Conservation (phyloP, 2,113 vertebrate genomes). For the Lynx canadensis region DNA sequence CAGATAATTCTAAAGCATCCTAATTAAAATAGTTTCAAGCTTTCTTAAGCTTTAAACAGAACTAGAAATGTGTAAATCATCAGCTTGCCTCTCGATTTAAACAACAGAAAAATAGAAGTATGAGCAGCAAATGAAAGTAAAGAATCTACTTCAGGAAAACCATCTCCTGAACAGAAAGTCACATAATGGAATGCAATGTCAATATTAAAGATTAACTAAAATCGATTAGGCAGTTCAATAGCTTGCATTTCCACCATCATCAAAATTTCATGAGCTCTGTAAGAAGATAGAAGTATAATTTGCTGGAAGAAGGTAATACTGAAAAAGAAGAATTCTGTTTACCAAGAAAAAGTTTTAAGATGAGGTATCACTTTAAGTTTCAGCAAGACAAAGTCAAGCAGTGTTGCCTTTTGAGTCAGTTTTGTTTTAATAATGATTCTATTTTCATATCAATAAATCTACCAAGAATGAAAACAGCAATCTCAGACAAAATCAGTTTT, state of each 20-base stretch:
- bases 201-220: slow-evolving; percentile 54
- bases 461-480: slow-evolving; percentile 40
- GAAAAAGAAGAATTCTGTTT: neutral
- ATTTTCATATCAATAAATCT: slow-evolving; percentile 4
- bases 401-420: neutral
- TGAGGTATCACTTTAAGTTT: neutral
- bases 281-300: slow-evolving; percentile 12
- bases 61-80: neutral
- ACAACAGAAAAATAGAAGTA: neutral
- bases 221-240: slow-evolving; percentile 60
- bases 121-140: slow-evolving; percentile 1
- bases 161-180: neutral
- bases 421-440: slow-evolving; percentile 37
- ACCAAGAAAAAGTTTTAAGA: neutral
- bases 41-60: slow-evolving; percentile 18
- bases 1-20: neutral
- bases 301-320: neutral
- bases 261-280: slow-evolving; percentile 75
- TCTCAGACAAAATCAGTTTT: neutral
- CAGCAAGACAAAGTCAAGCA: neutral
- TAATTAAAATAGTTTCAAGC: neutral
- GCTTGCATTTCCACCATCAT: slow-evolving; percentile 61
- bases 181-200: slow-evolving; percentile 56
- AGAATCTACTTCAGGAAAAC: neutral
- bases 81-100: neutral